These are phyloP conservation scores for Ruditapes philippinarum DNA, from an alignment of 1,140 invertebrate genomes.

Conservation along the genomic window DNA sequence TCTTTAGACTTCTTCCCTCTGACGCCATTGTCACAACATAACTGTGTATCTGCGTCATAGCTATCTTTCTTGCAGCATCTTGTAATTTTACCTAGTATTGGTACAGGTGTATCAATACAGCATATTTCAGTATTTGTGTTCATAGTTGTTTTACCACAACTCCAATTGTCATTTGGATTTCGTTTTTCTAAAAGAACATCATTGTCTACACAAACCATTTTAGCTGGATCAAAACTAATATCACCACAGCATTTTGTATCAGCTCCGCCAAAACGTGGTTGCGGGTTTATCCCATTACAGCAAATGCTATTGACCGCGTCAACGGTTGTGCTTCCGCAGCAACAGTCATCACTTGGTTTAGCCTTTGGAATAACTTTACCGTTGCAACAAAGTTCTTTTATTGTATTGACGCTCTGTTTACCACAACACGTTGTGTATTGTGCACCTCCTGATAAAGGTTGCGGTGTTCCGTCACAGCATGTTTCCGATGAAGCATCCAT, in stretches of 20 bases:
- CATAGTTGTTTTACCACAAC: conserved; percentile 54
- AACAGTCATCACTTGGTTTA: conserved; percentile 48
- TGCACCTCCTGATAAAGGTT: conserved; percentile 9
- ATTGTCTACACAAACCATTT: conserved; percentile 38
- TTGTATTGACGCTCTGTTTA: conserved; percentile 43
- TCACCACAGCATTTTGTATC: conserved; percentile 49
- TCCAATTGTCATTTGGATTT: conserved; percentile 54
- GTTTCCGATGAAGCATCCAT: conserved; percentile 58
- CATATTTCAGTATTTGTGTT: conserved; percentile 39
- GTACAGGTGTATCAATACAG: conserved; percentile 29
- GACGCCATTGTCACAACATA: conserved; percentile 59
- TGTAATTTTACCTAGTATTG: conserved; percentile 26
- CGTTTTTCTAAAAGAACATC: conserved; percentile 4
- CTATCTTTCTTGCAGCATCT: conserved; percentile 54
- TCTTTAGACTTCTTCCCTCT: conserved; percentile 30
- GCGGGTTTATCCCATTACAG: conserved; percentile 48
- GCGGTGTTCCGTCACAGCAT: conserved; percentile 53
- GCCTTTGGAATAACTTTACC: conserved; percentile 39
- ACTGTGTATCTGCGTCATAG: conserved; percentile 26
- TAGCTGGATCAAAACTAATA: conserved; percentile 46
- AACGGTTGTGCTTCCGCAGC: conserved; percentile 61
- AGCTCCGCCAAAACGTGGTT: conserved; percentile 7
- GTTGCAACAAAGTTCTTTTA: conserved; percentile 57
- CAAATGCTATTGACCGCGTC: conserved; percentile 38
- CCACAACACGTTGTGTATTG: conserved; percentile 57